A percentile compares a stretch with the other conserved stretches of the same genome.
These are phyloP conservation scores for Metaphire vulgaris DNA, from an alignment of 1,140 invertebrate species.

Conservation along the genomic window DNA sequence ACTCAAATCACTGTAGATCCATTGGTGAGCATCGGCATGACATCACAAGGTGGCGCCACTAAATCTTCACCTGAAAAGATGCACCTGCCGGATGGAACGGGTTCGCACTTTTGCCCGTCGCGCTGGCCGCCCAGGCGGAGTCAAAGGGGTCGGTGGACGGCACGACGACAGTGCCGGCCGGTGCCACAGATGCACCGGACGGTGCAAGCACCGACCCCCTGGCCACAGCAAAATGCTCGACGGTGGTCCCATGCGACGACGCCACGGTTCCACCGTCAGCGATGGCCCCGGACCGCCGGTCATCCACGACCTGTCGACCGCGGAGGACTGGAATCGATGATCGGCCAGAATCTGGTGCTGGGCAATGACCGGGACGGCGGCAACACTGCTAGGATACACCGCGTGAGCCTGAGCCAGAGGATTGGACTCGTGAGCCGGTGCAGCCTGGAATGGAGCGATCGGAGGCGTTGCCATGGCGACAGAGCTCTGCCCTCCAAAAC, in stretches of 20 bases:
- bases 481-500: not conserved
- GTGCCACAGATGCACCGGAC: not conserved
- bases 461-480: not conserved
- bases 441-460: not conserved
- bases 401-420: not conserved
- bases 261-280: not conserved
- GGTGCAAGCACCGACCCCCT: no score
- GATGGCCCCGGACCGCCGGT: not conserved
- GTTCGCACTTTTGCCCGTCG: not conserved
- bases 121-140: not conserved
- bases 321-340: not conserved
- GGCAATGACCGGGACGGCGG: not conserved
- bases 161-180: not conserved
- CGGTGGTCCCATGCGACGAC: no score
- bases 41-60: no score
- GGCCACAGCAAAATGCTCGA: no score
- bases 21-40: no score
- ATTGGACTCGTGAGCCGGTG: not conserved
- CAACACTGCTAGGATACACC: not conserved
- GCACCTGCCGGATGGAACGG: not conserved
- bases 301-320: no score
- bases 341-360: not conserved
- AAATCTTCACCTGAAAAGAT: not conserved
- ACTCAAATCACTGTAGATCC: no score
- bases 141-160: not conserved